A percentile compares a stretch with the other conserved stretches of the same genome.
Conservation (phyloP, 2,797 vertebrate species). For the Gobionotothen gibberifrons region DNA sequence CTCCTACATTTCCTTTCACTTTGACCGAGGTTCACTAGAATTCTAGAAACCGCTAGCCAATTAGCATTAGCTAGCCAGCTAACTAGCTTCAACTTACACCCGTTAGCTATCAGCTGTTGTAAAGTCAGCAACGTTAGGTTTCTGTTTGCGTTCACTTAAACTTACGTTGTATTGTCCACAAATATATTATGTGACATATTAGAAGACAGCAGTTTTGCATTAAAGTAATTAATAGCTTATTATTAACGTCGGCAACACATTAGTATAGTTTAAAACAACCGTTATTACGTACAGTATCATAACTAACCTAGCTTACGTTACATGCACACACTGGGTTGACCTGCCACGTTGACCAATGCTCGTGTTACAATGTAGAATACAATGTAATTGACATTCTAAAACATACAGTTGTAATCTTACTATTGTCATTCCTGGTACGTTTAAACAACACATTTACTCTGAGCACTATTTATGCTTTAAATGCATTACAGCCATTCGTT, state of each 20-base stretch:
- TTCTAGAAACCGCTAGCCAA: constrained; percentile 39
- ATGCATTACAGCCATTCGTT: accelerated
- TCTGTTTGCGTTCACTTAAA: neutral
- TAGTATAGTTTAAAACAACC: neutral
- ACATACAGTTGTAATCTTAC: neutral
- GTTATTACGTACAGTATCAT: constrained; percentile 9
- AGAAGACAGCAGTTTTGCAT: accelerated
- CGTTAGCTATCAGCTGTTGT: constrained; percentile 31
- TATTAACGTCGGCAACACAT: constrained; percentile 14
- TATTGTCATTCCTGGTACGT: neutral
- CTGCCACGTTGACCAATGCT: neutral
- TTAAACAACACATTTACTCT: neutral
- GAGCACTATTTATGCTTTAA: neutral
- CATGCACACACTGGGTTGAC: neutral
- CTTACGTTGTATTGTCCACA: too few relatives aligned
- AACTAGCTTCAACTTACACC: constrained; percentile 11
- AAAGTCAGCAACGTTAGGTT: neutral
- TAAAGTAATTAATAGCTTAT: neutral
- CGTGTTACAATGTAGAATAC: neutral
- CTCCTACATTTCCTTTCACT: neutral
- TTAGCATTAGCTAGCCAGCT: constrained; percentile 44
- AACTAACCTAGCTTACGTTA: neutral
- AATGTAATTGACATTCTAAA: neutral
- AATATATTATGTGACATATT: neutral
- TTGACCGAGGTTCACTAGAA: neutral